Evolutionary conservation across 2,113 vertebrate species (phyloP), one percentile per base, ranked within the genome.

Genomic region (Stigmatopora nigra): DNA sequence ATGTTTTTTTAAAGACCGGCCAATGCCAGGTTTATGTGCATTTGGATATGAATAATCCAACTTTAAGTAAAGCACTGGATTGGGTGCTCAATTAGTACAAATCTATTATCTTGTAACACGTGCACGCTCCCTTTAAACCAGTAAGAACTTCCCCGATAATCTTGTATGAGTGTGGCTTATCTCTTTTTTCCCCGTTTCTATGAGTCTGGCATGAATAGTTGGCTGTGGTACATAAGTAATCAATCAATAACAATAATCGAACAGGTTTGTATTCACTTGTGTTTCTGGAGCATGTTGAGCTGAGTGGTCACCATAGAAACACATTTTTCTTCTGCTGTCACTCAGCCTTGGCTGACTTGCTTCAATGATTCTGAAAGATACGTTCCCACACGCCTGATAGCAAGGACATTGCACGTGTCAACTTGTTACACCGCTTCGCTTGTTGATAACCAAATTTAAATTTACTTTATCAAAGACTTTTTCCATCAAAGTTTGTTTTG

Each of bases 261-360:
- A 72, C 61, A 77, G 65, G 67, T 79, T 82, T 71, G 65, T 46
- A 57, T 58, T 79, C 58, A 44, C 41, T 22, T 78, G 47, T 58
- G 63, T 61, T 53, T 36, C 15, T 48, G 67, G 67, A 31, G 61
- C 57, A 35, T 49, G 61, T 78, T 75, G 72, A 81, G 70, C 59
- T 66, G 53, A 56, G 3, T 19, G 5, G 80, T 87, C 80, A 67
- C 83, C 85, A 87, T 86, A 86, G 84, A 83, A 86, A 88, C 87
- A 75, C 83, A 68, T 65, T 68, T 70, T 80, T 62, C 9, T 72
- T 84, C 72, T 84, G 70, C 72, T 84, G 70, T 86, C 63, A 38
- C 73, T 65, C 70, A 55, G 52, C 64, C 69, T 75, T 68, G 65
- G 72, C 69, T 63, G 69, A 71, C 63, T n/a, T 38, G 25, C 57